A percentile compares a stretch with the other conserved stretches of the same genome.
These are phyloP conservation scores for Ennomos erosarius DNA, from an alignment of 2,888 invertebrate species.

Conservation along the genomic window DNA sequence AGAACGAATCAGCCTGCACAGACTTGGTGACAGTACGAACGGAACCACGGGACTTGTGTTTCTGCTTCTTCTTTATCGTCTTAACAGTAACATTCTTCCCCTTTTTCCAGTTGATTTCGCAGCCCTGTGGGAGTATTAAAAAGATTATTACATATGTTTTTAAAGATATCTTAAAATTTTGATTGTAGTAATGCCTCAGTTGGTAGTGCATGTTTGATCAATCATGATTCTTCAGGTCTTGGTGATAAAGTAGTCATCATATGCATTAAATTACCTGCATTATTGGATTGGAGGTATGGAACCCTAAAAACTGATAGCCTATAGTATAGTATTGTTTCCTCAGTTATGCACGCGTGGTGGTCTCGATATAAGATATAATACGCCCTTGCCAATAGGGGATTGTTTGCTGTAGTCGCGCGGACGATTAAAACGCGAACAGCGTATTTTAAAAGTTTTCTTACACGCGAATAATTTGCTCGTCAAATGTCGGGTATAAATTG, in stretches of 20 bases:
- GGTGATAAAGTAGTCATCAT: conserved; percentile 76
- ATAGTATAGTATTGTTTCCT: too few species aligned
- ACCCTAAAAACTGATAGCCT: too few species aligned
- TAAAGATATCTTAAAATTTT: neutral
- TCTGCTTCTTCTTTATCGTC: conserved; percentile 98
- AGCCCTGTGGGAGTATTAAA: conserved; percentile 85
- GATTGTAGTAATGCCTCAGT: conserved; percentile 58
- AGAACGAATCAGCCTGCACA: conserved; percentile 98
- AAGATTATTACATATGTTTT: neutral
- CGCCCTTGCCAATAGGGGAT: too few species aligned
- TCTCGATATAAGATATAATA: too few species aligned
- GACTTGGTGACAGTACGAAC: conserved; percentile 97
- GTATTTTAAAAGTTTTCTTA: too few species aligned
- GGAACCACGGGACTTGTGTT: conserved; percentile 97
- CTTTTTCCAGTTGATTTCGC: conserved; percentile 98
- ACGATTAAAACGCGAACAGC: too few species aligned
- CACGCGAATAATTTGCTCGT: too few species aligned
- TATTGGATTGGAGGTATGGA: too few species aligned
- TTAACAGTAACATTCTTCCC: conserved; percentile 99
- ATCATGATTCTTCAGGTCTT: conserved; percentile 72
- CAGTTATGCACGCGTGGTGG: too few species aligned
- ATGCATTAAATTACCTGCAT: neutral
- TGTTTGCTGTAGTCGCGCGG: too few species aligned
- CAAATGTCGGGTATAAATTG: too few species aligned
- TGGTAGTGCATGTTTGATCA: conserved; percentile 83